Base-by-base conservation (phyloP, 2,888 invertebrate species). In the Heterodera filipjevi region DNA sequence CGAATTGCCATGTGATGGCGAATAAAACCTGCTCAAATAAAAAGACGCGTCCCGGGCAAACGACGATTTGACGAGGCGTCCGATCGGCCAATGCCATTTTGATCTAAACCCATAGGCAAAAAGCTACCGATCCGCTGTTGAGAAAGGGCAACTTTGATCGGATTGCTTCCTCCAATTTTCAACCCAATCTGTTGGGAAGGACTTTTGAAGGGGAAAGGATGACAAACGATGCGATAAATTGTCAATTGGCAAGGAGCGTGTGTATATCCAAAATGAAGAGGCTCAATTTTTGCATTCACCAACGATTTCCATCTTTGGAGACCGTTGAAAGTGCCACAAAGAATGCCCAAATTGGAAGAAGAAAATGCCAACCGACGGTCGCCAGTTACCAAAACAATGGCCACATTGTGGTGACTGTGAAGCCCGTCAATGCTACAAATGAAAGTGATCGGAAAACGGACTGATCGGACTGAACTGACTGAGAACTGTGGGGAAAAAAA, bases 171-270 rank as follows among this genome's bases (percentile, higher is more conserved):
- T 39, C 75, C 27, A 1, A 77, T 19, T 5, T 44, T 53, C 30
- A 77, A 6, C 33, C 71, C 77, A 77, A 77, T 74, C 14, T 14
- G 30, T 0, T 30, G 66, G 46, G 33, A 33, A 30, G 64, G 30
- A 22, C n/a, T 35, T 8, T 33, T 16, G 3, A 27, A 33, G 14
- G 32, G 64, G 33, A 46, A 59, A n/a, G 76, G 39, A 3, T 66
- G 35, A 27, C 78, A 78, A 49, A 78, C 66, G 27, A 78, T 49
- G 66, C 78, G 32, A 64, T 76, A 76, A 30, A 73, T 64, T 32
- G 59, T 64, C 46, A 78, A 16, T 16, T 77, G 77, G 27, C 78
- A 78, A 22, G 75, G 75, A 19, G 75, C 75, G 19, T 75, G 75
- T 32, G 27, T 10, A 39, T 75, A 75, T 16, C 53, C 75, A 10